Evolutionary conservation across 2,888 invertebrate genomes (phyloP).

Genomic region (Drosophila fulvimacula): DNA sequence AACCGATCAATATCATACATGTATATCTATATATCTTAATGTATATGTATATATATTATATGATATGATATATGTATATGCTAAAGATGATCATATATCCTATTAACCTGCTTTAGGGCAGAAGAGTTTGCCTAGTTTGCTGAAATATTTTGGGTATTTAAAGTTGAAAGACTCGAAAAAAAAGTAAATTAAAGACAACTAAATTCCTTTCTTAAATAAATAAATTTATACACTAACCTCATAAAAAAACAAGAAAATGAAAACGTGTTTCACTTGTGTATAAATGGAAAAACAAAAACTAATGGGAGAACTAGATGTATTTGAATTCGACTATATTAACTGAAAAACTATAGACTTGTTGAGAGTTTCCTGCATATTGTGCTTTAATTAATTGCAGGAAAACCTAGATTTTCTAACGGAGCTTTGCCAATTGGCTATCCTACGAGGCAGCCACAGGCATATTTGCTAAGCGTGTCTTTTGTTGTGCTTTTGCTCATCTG

Average conservation of each 20-base stretch:
- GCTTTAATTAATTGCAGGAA: neutral
- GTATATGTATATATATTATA: neutral
- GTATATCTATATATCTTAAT: neutral
- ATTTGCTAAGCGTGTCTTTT: conserved; percentile 58
- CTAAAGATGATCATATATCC: neutral
- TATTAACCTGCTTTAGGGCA: neutral
- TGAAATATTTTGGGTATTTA: conserved; percentile 10
- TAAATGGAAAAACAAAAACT: neutral
- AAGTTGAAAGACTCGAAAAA: conserved; percentile 5
- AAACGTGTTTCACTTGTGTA: neutral
- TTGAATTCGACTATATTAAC: neutral
- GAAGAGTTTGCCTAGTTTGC: conserved; percentile 5
- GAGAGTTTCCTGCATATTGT: neutral
- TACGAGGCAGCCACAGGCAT: neutral
- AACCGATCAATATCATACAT: conserved; percentile 1
- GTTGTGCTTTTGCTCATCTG: conserved; percentile 64
- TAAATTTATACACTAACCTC: conserved; percentile 8
- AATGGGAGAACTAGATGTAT: neutral
- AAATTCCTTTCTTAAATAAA: conserved; percentile 27
- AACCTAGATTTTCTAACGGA: conserved; percentile 31
- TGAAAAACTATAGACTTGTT: neutral
- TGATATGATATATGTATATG: neutral
- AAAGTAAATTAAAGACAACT: neutral
- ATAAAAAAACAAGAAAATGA: neutral
- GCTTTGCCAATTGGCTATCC: conserved; percentile 11